Conservation (phyloP, 2,113 vertebrate genomes). For the Gasterosteus aculeatus region DNA sequence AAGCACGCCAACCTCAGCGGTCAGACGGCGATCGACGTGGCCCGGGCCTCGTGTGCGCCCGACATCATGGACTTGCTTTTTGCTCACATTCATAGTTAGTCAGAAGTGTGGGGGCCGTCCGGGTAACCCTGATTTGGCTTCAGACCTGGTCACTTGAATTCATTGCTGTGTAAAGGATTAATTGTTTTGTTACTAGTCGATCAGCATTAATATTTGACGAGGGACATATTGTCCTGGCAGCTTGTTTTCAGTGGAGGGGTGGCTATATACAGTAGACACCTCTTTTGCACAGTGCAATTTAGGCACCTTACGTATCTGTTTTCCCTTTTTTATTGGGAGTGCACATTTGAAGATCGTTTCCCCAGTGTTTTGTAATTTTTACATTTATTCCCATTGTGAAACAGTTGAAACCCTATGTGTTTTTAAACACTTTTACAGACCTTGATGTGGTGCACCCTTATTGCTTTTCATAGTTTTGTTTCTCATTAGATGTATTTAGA, state of each 20-base stretch:
- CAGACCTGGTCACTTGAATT: constrained; percentile 79
- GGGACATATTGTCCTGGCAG: constrained; percentile 74
- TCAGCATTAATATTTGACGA: constrained; percentile 67
- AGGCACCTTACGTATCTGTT: constrained; percentile 68
- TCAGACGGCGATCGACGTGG: constrained; percentile 84
- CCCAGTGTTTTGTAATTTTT: constrained; percentile 70
- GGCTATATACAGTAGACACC: constrained; percentile 74
- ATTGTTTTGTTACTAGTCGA: constrained; percentile 58
- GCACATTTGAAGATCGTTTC: constrained; percentile 81
- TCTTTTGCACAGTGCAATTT: constrained; percentile 84
- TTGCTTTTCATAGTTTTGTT: constrained; percentile 76
- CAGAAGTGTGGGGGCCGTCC: constrained; percentile 13
- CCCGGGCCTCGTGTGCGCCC: constrained; percentile 68
- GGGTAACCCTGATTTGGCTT: constrained; percentile 38
- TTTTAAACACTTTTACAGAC: constrained; percentile 68
- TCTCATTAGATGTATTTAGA: constrained; percentile 73
- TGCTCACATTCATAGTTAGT: constrained; percentile 67
- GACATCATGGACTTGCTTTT: constrained; percentile 78
- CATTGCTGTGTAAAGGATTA: constrained; percentile 71
- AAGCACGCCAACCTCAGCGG: constrained; percentile 81
- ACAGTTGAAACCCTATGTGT: constrained; percentile 65
- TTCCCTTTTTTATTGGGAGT: constrained; percentile 64
- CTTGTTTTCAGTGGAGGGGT: constrained; percentile 73
- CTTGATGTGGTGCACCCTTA: constrained; percentile 75
- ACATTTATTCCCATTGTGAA: constrained; percentile 68